Conservation (phyloP, 92 coral and sea anemone genomes). For the Umimayanthus kanabou region DNA sequence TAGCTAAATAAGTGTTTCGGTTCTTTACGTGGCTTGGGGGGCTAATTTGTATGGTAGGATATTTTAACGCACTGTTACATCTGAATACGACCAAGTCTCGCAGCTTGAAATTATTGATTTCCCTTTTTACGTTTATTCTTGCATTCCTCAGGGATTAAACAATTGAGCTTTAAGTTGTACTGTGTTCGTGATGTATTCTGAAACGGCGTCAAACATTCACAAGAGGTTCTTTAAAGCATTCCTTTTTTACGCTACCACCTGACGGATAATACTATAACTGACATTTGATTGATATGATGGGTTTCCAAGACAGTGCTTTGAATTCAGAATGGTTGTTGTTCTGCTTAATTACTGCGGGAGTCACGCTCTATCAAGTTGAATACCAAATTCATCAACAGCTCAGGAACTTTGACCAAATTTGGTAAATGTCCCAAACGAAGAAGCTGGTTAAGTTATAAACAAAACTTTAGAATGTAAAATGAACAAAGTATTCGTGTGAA, state of each 20-base stretch:
- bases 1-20: too few relatives aligned
- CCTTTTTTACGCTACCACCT: not conserved
- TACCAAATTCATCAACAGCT: conserved; percentile 3
- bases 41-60: too few relatives aligned
- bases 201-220: not conserved
- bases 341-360: not conserved
- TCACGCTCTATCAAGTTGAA: conserved; percentile 13
- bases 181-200: not conserved
- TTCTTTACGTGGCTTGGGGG: not conserved
- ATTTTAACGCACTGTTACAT: not conserved
- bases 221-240: not conserved
- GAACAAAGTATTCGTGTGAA: not conserved
- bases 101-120: not conserved
- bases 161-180: not conserved
- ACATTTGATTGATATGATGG: not conserved
- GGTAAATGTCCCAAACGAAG: conserved; percentile 4
- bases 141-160: not conserved
- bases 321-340: not conserved
- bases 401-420: conserved; percentile 23
- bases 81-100: not conserved
- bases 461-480: not conserved
- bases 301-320: not conserved
- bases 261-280: not conserved
- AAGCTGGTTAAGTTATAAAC: conserved; percentile 5
- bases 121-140: not conserved